A percentile compares a stretch with the other conserved stretches of the same genome.
These are phyloP conservation scores for Galbula dea DNA, from an alignment of 2,113 vertebrate species.

Conservation along the genomic window DNA sequence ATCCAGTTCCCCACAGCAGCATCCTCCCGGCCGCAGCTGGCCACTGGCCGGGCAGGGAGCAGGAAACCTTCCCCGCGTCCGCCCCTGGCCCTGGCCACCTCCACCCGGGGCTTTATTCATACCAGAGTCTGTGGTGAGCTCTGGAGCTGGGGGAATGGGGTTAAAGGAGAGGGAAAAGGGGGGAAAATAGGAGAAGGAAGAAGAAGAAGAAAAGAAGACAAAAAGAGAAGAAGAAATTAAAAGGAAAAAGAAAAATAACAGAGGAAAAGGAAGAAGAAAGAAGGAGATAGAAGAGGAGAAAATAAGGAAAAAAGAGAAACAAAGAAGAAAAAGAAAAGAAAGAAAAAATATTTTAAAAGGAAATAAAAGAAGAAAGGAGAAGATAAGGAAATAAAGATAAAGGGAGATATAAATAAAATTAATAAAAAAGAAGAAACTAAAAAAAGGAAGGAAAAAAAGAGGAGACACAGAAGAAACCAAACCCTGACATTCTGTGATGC, in stretches of 20 bases:
- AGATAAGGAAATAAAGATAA: neutral
- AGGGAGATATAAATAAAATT: neutral
- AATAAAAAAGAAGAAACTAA: neutral
- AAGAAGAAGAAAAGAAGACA: neutral
- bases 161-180: neutral
- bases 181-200: rapidly evolving
- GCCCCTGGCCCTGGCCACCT: neutral
- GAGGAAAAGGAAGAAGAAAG: neutral
- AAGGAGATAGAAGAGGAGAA: neutral
- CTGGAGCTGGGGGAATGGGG: conserved; percentile 13
- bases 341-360: neutral
- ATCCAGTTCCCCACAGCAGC: neutral
- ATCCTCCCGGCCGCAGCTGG: neutral
- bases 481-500: no score
- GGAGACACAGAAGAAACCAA: no score
- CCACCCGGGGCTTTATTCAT: conserved; percentile 36
- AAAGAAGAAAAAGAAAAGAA: neutral
- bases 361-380: neutral
- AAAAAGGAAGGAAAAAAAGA: neutral
- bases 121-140: conserved; percentile 55
- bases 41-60: neutral
- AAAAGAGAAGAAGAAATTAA: neutral
- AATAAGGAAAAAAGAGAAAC: neutral
- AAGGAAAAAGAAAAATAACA: neutral
- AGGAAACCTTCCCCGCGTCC: conserved; percentile 68